phyloP scores from a whole-genome alignment of 1,140 invertebrate genomes.

The Eriosoma lanigerum region DNA sequence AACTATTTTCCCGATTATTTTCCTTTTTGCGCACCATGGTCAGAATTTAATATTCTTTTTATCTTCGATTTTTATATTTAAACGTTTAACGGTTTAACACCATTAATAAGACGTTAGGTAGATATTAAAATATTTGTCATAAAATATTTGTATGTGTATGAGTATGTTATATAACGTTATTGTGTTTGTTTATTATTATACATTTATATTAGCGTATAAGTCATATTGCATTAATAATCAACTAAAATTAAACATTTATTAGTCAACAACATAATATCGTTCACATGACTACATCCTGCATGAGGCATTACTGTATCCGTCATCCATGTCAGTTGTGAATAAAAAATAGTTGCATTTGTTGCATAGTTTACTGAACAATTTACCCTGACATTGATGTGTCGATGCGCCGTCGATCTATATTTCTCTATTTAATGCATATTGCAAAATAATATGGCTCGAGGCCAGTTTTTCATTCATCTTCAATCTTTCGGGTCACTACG shows the following conservation, averaged over 20 bases:
- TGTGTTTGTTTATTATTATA: too few relatives aligned
- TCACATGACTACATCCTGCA: not conserved
- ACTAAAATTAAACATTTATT: not conserved
- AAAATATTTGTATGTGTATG: too few relatives aligned
- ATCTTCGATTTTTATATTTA: too few relatives aligned
- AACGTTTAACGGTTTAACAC: too few relatives aligned
- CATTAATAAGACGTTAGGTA: too few relatives aligned
- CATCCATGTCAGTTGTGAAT: not conserved
- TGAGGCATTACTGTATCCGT: not conserved
- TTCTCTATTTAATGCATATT: slow-evolving; percentile 13
- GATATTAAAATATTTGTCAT: too few relatives aligned
- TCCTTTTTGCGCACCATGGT: too few relatives aligned
- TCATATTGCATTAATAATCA: too few relatives aligned
- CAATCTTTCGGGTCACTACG: not conserved
- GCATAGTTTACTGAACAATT: not conserved
- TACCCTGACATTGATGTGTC: not conserved
- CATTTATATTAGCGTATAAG: too few relatives aligned
- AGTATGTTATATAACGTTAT: too few relatives aligned
- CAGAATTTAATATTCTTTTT: too few relatives aligned
- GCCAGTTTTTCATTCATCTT: slow-evolving; percentile 29
- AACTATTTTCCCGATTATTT: too few relatives aligned
- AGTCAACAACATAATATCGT: not conserved
- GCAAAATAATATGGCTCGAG: slow-evolving; percentile 23
- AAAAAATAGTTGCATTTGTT: not conserved
- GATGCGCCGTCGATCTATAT: not conserved